Base-by-base conservation (phyloP, 2,797 vertebrate species). In the Danio choprae region DNA sequence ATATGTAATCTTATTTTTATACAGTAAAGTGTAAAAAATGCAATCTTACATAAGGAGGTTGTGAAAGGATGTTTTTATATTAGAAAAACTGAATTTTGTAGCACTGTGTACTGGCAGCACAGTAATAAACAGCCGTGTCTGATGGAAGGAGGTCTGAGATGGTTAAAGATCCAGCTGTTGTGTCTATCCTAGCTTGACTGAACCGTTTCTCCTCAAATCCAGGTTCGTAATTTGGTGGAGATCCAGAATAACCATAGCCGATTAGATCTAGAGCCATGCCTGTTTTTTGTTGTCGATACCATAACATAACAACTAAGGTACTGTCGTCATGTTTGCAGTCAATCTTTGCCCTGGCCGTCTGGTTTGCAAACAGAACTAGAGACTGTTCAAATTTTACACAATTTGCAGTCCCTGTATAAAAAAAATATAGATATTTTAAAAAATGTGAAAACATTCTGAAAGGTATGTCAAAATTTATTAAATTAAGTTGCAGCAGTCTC, bases 381-480 rank as follows among this genome's bases (percentile, higher is more conserved):
- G 7, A 7, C 40, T 63, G 59, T 36, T 80, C 40, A 80, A 80
- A 72, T 5, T 13, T 20, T 1, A 56, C 68, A 80, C 77, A 80
- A 53, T 55, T 38, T 64, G 50, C 69, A 67, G 74, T 9, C 46
- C n/a, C 77, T 80, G 59, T 46, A 0, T n/a, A 16, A 40, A 18
- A 43, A 71, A 79, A 79, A n/a, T n/a, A 12, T 7, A 46, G 46
- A 46, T 1, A 44, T 5, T 44, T 5, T 44, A 11, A 36, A 9
- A 41, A 56, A 79, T 79, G 76, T 40, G 60, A 83, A 64, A 85
- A 1, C 93, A 62, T 95, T 94, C 95, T 95, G 90, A 20, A 16
- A 7, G 18, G 1, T 9, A 41, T 43, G 12, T 29, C 4, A 41
- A 75, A 75, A 62, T n/a, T 1, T 0, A 36, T 48, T 46, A 3